phyloP scores from a whole-genome alignment of 2,113 vertebrate genomes.

The Actinemys pallida region DNA sequence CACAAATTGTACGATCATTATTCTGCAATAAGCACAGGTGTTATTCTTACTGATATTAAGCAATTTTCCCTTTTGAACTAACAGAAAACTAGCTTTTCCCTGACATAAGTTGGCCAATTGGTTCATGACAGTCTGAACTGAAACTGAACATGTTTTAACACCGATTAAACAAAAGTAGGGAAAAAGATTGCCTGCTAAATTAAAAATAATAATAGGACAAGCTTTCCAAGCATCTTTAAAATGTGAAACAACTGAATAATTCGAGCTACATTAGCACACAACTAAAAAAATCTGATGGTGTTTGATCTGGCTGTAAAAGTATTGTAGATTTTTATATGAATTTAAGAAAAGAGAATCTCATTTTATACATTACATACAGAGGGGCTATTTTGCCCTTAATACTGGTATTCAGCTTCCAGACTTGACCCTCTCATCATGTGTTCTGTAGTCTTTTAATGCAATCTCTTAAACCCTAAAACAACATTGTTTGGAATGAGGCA shows the following conservation, averaged over 20 bases:
- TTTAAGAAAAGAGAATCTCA: not conserved
- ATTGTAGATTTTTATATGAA: not conserved
- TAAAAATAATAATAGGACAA: not conserved
- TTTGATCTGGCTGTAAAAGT: not conserved
- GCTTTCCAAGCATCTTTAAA: not conserved
- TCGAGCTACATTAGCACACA: not conserved
- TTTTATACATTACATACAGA: not conserved
- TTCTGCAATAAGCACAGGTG: slow-evolving; percentile 47
- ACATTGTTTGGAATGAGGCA: not conserved
- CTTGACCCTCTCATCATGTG: not conserved
- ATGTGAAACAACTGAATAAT: not conserved
- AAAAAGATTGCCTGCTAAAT: not conserved
- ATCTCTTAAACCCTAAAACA: not conserved
- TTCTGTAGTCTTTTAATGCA: not conserved
- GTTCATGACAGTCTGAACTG: slow-evolving; percentile 49
- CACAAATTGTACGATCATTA: slow-evolving; percentile 63
- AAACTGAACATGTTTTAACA: slow-evolving; percentile 30
- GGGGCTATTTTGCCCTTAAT: not conserved
- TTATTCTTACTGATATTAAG: slow-evolving; percentile 71
- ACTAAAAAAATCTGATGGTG: not conserved
- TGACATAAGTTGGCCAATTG: slow-evolving; percentile 5
- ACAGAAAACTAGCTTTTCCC: slow-evolving; percentile 20
- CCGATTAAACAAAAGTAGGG: not conserved
- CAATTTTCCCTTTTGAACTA: slow-evolving; percentile 54
- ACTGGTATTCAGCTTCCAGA: not conserved